Percentiles rank a stretch among this genome's conserved stretches.
Evolutionary conservation across 2,113 vertebrate species (phyloP).

Genomic region (Mystacornis crossleyi): DNA sequence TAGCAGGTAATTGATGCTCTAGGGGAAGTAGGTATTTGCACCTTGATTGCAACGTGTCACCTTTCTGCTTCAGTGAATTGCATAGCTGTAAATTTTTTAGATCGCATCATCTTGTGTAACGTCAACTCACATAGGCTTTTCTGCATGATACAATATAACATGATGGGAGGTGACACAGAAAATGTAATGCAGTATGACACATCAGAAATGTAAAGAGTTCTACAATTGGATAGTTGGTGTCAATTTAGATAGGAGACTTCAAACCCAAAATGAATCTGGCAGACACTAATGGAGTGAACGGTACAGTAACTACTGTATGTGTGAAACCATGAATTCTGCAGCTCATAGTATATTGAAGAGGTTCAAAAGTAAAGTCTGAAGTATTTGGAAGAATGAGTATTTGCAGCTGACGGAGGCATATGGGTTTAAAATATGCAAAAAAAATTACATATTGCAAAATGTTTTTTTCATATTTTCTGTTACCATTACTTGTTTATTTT

Average conservation of each 20-base stretch:
- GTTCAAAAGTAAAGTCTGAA: not conserved
- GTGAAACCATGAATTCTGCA: slow-evolving; percentile 32
- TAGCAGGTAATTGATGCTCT: not conserved
- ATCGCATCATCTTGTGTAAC: slow-evolving; percentile 57
- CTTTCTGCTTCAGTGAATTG: slow-evolving; percentile 45
- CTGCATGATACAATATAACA: slow-evolving; percentile 55
- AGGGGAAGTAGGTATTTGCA: slow-evolving; percentile 44
- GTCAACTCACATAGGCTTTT: slow-evolving; percentile 64
- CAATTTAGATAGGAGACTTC: slow-evolving; percentile 68
- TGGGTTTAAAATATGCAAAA: not conserved
- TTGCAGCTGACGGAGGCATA: not conserved
- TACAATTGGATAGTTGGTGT: slow-evolving; percentile 63
- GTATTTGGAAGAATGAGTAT: not conserved
- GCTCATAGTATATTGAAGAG: not conserved
- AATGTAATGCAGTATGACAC: slow-evolving; percentile 72
- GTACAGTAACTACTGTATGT: slow-evolving; percentile 9
- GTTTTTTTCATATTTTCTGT: not conserved
- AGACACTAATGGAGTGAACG: slow-evolving; percentile 68
- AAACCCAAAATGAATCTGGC: slow-evolving; percentile 69
- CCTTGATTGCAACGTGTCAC: slow-evolving; percentile 33
- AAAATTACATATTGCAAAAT: not conserved
- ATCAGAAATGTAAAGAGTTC: slow-evolving; percentile 63
- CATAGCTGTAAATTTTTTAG: slow-evolving; percentile 49
- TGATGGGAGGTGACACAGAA: slow-evolving; percentile 69
- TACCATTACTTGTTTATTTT: not conserved